Base-by-base conservation (phyloP, 2,113 vertebrate species). In the Jaculus jaculus region DNA sequence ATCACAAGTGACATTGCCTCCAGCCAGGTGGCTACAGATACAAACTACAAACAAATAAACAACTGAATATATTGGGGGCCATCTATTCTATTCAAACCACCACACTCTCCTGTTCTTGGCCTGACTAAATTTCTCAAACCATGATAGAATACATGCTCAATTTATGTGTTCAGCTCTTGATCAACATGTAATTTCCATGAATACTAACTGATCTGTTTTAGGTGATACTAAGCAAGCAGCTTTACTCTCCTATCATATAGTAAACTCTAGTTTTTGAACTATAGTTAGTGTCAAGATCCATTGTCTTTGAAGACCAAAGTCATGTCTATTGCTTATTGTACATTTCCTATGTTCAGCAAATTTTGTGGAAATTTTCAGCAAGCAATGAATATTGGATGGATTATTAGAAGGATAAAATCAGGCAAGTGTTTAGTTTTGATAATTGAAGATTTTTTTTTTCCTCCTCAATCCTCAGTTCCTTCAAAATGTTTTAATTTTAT, bases 401-500 rank as follows among this genome's bases (percentile, higher is more conserved):
- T n/a, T 83, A 60, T 69, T 65, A 54, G 60, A 42, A 60, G 21
- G 73, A 84, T 60, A 10, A 75, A 82, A n/a, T 11, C 39, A 39
- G 6, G 1, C 26, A 91, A 60, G 34, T 5, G 39, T n/a, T 92
- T 39, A 75, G 42, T 0, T 4, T 51, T 61, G 58, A 30, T 12
- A 61, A 32, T 18, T 83, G 6, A 83, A 58, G 6, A 61, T 61
- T n/a, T 1, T 78, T 1, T 78, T 34, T 13, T 80, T 1, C 3
- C 0, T 5, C n/a, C 20, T 0, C 1, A 30, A 34, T 32, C 4
- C 77, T 1, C 2, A 58, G 21, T 74, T 81, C 1, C 34, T 72
- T 34, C 63, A 81, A 87, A 87, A 72, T n/a, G 3, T 8, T 86
- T 91, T 91, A 32, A 30, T 87, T 85, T 89, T 2, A 42, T 89